Evolutionary conservation across 2,888 invertebrate species (phyloP).

Genomic region (Apamea anceps): DNA sequence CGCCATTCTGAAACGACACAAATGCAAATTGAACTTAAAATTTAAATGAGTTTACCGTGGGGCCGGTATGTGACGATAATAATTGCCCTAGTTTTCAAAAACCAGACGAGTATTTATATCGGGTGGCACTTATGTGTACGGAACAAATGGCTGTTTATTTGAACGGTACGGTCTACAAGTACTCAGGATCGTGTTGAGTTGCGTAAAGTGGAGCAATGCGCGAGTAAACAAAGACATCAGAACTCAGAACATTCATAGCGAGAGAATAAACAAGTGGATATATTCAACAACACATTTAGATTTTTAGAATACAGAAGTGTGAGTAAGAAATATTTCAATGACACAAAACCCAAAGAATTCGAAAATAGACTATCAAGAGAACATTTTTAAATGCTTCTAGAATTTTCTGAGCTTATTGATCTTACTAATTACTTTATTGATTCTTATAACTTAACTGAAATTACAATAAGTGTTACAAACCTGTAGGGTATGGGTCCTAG

Average conservation of each 20-base stretch:
- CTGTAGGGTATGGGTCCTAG: conserved; percentile 98
- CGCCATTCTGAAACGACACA: conserved; percentile 93
- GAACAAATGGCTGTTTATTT: conserved; percentile 57
- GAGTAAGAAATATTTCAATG: background rate
- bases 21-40: conserved; percentile 12
- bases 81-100: conserved; percentile 49
- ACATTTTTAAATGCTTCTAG: background rate
- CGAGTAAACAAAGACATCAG: conserved; percentile 42
- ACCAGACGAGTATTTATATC: conserved; percentile 51
- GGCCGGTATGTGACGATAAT: conserved; percentile 33
- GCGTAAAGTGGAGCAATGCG: conserved; percentile 35
- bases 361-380: background rate
- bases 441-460: conserved; percentile 1
- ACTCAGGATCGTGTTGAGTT: conserved; percentile 9
- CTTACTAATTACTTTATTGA: background rate
- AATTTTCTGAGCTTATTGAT: background rate
- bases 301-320: conserved; percentile 6
- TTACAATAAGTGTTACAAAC: conserved; percentile 74
- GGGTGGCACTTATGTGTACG: conserved; percentile 27
- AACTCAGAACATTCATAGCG: conserved; percentile 22
- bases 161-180: conserved; percentile 21
- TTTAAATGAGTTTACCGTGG: conserved; percentile 15
- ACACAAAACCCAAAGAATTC: background rate
- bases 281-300: conserved; percentile 9
- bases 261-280: conserved; percentile 16